Evolutionary conservation across 2,797 vertebrate species (phyloP).

Genomic region (Salmo trutta): DNA sequence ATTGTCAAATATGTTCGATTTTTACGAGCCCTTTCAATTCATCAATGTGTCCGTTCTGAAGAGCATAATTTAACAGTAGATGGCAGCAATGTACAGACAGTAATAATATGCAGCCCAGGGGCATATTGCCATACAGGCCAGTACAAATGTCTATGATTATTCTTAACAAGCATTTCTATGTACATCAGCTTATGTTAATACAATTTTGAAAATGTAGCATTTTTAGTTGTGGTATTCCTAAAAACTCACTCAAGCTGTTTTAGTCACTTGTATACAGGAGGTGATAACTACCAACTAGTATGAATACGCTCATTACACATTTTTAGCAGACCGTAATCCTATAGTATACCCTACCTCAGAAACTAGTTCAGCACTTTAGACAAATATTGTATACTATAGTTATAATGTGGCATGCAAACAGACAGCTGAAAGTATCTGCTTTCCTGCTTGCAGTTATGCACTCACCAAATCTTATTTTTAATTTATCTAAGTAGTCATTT

Average conservation of each 20-base stretch:
- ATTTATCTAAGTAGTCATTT: background rate
- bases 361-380: background rate
- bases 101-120: background rate
- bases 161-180: too few species aligned
- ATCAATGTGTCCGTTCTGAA: background rate
- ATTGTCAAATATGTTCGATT: background rate
- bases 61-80: conserved; percentile 31
- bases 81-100: conserved; percentile 48
- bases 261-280: too few species aligned
- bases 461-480: background rate
- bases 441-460: background rate
- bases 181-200: too few species aligned
- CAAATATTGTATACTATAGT: background rate
- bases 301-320: too few species aligned
- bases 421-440: background rate
- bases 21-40: background rate
- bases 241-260: too few species aligned
- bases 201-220: too few species aligned
- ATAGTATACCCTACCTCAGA: background rate
- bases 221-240: too few species aligned
- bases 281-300: too few species aligned
- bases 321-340: background rate
- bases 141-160: background rate
- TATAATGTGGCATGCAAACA: too few species aligned
- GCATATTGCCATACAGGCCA: background rate